Percentiles rank a stretch among this genome's conserved stretches.
phyloP scores from a whole-genome alignment of 2,113 vertebrate genomes.

The Periophthalmus modestus region DNA sequence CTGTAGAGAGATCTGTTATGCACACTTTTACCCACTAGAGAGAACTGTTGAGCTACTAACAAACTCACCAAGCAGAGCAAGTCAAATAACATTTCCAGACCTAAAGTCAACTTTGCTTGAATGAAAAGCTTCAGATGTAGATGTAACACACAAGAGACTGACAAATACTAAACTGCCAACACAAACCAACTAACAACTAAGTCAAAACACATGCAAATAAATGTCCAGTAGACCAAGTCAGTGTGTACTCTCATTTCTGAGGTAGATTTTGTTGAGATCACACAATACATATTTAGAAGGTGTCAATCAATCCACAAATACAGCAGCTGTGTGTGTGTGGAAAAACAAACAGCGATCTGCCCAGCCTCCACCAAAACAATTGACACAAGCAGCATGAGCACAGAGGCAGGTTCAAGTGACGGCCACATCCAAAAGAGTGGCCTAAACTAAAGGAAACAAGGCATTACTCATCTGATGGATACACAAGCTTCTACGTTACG shows the following conservation, averaged over 20 bases:
- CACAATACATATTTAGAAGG: constrained; percentile 12
- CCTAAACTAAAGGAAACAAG: neutral
- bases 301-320: constrained; percentile 33
- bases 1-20: neutral
- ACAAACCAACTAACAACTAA: neutral
- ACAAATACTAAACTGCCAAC: neutral
- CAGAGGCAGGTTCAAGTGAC: neutral
- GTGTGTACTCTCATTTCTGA: neutral
- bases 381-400: constrained; percentile 4
- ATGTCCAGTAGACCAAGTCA: neutral
- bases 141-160: neutral
- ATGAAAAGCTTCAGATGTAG: neutral
- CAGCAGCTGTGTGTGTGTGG: constrained; percentile 36
- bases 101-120: neutral
- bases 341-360: constrained; percentile 45
- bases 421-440: neutral
- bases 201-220: neutral
- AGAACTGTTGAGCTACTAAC: constrained; percentile 23
- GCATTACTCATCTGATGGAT: neutral
- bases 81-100: neutral
- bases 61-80: neutral
- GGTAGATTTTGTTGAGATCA: neutral
- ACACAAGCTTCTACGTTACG: constrained; percentile 9
- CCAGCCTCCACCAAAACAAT: constrained; percentile 3
- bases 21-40: constrained; percentile 36